Base-by-base conservation (phyloP, 2,888 invertebrate genomes). In the Plagiodera versicolora region DNA sequence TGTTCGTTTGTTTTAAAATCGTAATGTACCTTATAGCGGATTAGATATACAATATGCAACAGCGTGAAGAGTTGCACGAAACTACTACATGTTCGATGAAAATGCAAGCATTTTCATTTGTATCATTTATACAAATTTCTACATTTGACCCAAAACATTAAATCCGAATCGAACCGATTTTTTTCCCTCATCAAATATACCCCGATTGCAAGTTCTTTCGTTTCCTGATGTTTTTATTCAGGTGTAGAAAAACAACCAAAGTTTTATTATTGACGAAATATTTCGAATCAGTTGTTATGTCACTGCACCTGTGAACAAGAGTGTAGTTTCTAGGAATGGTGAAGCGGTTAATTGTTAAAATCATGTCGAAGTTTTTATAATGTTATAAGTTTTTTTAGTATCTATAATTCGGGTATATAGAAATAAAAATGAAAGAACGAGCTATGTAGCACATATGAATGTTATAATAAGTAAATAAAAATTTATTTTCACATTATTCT, bases 311-410 rank as follows among this genome's bases (percentile, higher is more conserved):
- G 52, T 53, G 51, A 65, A 56, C 56, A 57, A 66, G 48, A 64
- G 61, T 64, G 45, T 70, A 70, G 65, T 61, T 65, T 61, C 32
- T 70, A 70, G 58, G 70, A 65, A 63, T 67, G 70, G 69, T 70
- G 68, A 66, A 67, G 60, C 69, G 70, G 70, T 70, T 63, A 63
- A 69, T 67, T 69, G 68, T 68, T 67, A 67, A 58, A 65, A 58
- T 66, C 63, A 35, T 65, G 55, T 63, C 60, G 57, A 65, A 65
- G 64, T 64, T 66, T 64, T 56, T 61, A 63, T 62, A 60, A 61
- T 55, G 59, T 58, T 60, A 59, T 65, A 65, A 65, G 61, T 65
- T 67, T 55, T n/a, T n/a, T 60, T 61, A 67, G 67, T 64, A 61
- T n/a, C n/a, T n/a, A n/a, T 67, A 64, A 67, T 65, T 63, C 67